Evolutionary conservation across 2,888 invertebrate genomes (phyloP).

Genomic region (Hetaerina titia): DNA sequence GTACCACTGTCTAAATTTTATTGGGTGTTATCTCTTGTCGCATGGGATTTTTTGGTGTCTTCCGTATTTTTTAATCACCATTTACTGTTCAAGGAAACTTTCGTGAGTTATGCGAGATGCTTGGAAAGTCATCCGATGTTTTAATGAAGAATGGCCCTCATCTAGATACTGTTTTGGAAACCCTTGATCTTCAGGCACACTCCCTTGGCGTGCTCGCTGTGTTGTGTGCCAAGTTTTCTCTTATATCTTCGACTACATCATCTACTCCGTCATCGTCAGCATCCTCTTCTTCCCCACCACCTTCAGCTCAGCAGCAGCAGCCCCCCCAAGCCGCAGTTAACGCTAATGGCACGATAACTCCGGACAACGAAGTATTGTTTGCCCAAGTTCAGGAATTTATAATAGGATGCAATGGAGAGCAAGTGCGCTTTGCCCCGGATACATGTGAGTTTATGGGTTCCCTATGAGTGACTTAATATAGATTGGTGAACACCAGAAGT

Average conservation of each 20-base stretch:
- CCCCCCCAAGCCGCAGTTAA: constrained; percentile 73
- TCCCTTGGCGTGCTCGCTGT: constrained; percentile 93
- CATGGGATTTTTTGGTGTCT: constrained; percentile 70
- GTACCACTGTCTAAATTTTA: neutral
- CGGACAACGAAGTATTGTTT: constrained; percentile 79
- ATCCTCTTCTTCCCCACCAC: constrained; percentile 36
- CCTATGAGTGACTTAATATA: too few relatives aligned
- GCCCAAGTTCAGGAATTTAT: constrained; percentile 93
- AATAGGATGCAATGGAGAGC: constrained; percentile 91
- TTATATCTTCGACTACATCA: constrained; percentile 75
- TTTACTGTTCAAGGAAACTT: constrained; percentile 83
- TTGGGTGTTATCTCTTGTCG: neutral
- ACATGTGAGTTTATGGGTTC: constrained; percentile 83
- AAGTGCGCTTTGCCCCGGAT: constrained; percentile 92
- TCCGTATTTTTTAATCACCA: constrained; percentile 40
- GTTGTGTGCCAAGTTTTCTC: constrained; percentile 87
- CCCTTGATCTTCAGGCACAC: constrained; percentile 93
- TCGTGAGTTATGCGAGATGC: constrained; percentile 86
- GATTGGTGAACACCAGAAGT: too few relatives aligned
- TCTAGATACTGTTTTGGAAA: constrained; percentile 93
- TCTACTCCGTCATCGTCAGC: constrained; percentile 28
- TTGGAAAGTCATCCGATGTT: constrained; percentile 89
- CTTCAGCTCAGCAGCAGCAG: constrained; percentile 69
- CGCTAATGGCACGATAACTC: constrained; percentile 64
- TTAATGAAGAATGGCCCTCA: constrained; percentile 90